Percentiles rank a stretch among this genome's conserved stretches.
phyloP scores from a whole-genome alignment of 1,140 invertebrate species.

The Drosophila arawakana region DNA sequence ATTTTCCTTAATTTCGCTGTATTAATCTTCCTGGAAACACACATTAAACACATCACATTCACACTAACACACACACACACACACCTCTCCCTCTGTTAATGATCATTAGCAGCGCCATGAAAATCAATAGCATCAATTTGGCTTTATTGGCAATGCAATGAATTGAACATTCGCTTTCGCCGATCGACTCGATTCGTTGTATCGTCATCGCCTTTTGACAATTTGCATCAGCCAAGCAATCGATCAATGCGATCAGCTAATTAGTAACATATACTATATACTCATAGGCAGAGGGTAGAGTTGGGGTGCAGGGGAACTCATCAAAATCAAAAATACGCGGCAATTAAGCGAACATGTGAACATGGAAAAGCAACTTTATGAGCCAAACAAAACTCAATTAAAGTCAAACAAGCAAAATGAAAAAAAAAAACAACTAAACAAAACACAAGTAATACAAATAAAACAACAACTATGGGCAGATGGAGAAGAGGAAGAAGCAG shows the following conservation, averaged over 20 bases:
- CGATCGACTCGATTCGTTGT: not conserved
- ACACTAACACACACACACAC: not conserved
- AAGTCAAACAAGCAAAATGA: slow-evolving; percentile 49
- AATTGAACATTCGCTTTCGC: slow-evolving; percentile 5
- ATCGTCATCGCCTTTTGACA: slow-evolving; percentile 56
- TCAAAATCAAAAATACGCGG: slow-evolving; percentile 33
- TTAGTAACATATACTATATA: slow-evolving; percentile 15
- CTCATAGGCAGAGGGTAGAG: not conserved
- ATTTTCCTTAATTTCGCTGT: slow-evolving; percentile 84
- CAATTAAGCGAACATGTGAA: slow-evolving; percentile 53
- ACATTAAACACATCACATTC: slow-evolving; percentile 64
- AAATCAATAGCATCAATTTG: slow-evolving; percentile 53
- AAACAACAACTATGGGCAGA: slow-evolving; percentile 29
- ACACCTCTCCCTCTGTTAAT: slow-evolving; percentile 12
- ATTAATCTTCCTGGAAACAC: slow-evolving; percentile 84
- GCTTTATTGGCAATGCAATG: slow-evolving; percentile 50
- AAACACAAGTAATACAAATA: slow-evolving; percentile 48
- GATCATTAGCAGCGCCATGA: slow-evolving; percentile 50
- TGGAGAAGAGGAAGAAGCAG: slow-evolving; percentile 32
- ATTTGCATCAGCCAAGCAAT: slow-evolving; percentile 74
- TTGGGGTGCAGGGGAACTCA: slow-evolving; percentile 4
- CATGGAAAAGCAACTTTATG: slow-evolving; percentile 37
- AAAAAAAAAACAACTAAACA: slow-evolving; percentile 30
- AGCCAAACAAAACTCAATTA: slow-evolving; percentile 74
- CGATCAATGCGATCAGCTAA: slow-evolving; percentile 54